Base-by-base conservation (phyloP, 2,797 vertebrate species). In the Acrossocheilus wenchowensis region DNA sequence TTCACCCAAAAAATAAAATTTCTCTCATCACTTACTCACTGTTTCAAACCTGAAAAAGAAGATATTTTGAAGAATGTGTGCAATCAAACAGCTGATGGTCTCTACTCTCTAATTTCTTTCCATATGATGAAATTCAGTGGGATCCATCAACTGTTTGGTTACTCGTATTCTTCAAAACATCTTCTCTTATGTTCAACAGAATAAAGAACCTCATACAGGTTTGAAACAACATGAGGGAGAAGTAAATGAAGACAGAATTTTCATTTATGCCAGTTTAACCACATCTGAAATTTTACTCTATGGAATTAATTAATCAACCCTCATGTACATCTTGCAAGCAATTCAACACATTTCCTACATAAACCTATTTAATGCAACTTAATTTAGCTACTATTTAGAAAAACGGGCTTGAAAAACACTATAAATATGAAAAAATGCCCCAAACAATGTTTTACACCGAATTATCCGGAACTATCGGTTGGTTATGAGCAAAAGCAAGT, bases 291-390 rank as follows among this genome's bases (percentile, higher is more conserved):
- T 62, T 43, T 23, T 26, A 57, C 34, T 11, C n/a, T 26, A 43
- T 45, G 36, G 17, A 83, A 74, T 17, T 83, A 50, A 48, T 64
- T 23, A 14, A 64, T 83, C 23, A 74, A 36, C 57, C 23, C 30
- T 64, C 10, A 73, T 17, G 21, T n/a, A 23, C 30, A 19, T 21
- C 15, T 80, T 30, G 12, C 14, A 62, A 43, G 26, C 4, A 45
- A 26, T n/a, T 3, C 1, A 60, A 36, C 26, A 64, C 26, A 66
- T 66, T 66, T 34, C 64, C 64, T 19, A 15, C 64, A 30, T 68
- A 68, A 68, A 36, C 6, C 30, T 68, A 81, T 39, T 68, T 50
- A 30, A 30, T 45, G 41, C 4, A 36, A 21, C 21, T 84, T 84
- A 6, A 64, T 73, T 34, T 34, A 26, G 12, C 39, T 73, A 41